Evolutionary conservation across 2,888 invertebrate genomes (phyloP).

Genomic region (Dioctria linearis): DNA sequence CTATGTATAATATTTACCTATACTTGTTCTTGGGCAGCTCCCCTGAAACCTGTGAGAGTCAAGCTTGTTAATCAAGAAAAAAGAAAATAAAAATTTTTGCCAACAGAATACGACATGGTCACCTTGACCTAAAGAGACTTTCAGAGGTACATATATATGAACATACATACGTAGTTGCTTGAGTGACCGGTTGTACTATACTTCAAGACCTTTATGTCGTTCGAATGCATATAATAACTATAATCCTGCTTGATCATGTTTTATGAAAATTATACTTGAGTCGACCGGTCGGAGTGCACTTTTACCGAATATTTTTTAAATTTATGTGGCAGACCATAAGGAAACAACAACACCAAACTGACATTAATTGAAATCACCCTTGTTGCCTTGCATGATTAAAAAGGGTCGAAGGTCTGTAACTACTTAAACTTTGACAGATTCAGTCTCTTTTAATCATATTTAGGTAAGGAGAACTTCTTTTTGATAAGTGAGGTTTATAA

Average conservation of each 20-base stretch:
- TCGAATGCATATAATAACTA: conserved; percentile 5
- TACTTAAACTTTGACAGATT: too few relatives aligned
- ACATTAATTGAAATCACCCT: background rate
- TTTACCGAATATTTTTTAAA: conserved; percentile 9
- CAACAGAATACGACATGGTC: conserved; percentile 32
- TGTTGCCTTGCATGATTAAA: background rate
- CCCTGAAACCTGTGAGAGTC: conserved; percentile 31
- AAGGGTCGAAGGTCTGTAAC: background rate
- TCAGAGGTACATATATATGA: background rate
- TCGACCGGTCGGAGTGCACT: background rate
- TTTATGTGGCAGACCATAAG: background rate
- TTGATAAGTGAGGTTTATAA: too few relatives aligned
- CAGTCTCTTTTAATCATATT: too few relatives aligned
- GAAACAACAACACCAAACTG: background rate
- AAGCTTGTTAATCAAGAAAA: conserved; percentile 6
- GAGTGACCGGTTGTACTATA: conserved; percentile 14
- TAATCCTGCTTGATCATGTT: conserved; percentile 30
- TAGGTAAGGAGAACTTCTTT: too few relatives aligned
- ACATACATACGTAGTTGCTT: background rate
- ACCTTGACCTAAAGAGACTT: conserved; percentile 48
- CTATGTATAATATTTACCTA: background rate
- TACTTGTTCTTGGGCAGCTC: conserved; percentile 29
- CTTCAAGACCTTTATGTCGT: conserved; percentile 37
- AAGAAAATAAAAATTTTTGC: conserved; percentile 16
- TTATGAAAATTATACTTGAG: background rate